These are phyloP conservation scores for Myanophis thanlyinensis DNA, from an alignment of 2,113 vertebrate species.

Conservation along the genomic window DNA sequence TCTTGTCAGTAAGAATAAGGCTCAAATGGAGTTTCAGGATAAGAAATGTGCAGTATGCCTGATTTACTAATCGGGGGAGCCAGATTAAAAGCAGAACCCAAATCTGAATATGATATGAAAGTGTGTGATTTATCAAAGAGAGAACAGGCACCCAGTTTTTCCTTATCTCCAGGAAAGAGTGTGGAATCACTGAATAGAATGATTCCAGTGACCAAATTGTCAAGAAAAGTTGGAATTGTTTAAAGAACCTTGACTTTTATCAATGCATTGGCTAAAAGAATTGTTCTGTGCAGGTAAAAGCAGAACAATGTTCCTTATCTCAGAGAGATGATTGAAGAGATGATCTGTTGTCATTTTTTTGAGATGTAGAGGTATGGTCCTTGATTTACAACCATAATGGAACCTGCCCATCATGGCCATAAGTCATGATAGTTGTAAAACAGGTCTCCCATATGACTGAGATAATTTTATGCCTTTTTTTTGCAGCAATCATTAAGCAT, in stretches of 20 bases:
- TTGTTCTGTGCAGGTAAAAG: not conserved
- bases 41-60: conserved; percentile 51
- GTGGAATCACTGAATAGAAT: not conserved
- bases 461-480: no score
- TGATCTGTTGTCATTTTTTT: not conserved
- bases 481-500: no score
- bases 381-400: not conserved
- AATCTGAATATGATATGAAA: conserved; percentile 34
- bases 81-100: conserved; percentile 50
- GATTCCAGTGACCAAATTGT: no score
- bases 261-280: not conserved
- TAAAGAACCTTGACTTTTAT: not conserved
- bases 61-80: conserved; percentile 38
- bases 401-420: no score
- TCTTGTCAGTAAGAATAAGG: conserved; percentile 59
- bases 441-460: no score
- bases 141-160: conserved; percentile 16
- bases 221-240: not conserved
- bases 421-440: not conserved
- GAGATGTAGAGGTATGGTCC: not conserved
- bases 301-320: not conserved
- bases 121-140: conserved; percentile 24
- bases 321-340: not conserved
- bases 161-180: not conserved
- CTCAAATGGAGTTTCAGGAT: conserved; percentile 47